Conservation (phyloP, 2,113 vertebrate genomes). For the Dipodomys ordii region DNA sequence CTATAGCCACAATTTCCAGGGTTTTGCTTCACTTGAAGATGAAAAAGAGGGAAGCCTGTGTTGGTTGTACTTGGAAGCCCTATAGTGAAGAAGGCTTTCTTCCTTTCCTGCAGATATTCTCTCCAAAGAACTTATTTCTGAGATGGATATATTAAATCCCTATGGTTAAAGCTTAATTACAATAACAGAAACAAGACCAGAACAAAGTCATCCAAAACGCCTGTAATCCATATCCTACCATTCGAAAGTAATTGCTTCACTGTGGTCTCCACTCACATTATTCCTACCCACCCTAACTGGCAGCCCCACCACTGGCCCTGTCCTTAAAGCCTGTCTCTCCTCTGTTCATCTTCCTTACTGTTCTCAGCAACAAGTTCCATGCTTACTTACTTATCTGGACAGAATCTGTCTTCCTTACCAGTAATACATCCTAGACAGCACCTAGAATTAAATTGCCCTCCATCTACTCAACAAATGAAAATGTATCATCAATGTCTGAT, state of each 20-base stretch:
- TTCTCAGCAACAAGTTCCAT: fast-evolving
- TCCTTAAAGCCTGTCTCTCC: neutral
- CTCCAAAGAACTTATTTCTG: neutral
- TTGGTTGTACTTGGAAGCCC: neutral
- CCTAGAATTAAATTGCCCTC: neutral
- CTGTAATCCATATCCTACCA: neutral
- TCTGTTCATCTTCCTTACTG: neutral
- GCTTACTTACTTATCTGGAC: neutral
- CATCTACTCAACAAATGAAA: neutral
- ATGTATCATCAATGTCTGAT: neutral
- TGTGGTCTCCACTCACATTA: neutral
- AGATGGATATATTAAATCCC: too few species aligned
- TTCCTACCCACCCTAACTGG: neutral
- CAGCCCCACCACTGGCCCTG: neutral
- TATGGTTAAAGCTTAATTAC: neutral
- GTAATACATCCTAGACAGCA: neutral
- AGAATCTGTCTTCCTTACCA: neutral
- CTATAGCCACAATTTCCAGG: neutral
- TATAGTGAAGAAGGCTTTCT: neutral
- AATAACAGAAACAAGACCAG: neutral
- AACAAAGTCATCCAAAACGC: neutral
- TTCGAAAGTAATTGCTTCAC: neutral
- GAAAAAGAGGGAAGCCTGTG: neutral
- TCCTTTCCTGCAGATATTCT: neutral
- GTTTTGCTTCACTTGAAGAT: neutral